Conservation (phyloP, 2,888 invertebrate genomes). For the Plebejus anna region DNA sequence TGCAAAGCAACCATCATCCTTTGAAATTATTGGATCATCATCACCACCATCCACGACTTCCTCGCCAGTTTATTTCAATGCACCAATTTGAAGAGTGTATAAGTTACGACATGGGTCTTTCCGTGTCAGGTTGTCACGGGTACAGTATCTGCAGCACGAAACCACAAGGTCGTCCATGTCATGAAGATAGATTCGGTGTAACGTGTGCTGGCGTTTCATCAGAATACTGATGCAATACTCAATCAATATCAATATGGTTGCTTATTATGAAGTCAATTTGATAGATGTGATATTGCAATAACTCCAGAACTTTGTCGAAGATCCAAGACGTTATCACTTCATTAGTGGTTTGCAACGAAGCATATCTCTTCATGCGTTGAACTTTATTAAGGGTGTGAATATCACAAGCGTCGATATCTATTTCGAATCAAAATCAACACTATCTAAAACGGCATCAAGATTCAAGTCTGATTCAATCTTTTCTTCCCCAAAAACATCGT, state of each 20-base stretch:
- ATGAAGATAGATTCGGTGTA: constrained; percentile 6
- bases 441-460: no score
- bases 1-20: no score
- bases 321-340: neutral
- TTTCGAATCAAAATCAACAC: no score
- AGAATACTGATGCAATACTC: neutral
- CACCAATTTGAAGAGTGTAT: neutral
- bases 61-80: neutral
- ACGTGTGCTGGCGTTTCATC: neutral
- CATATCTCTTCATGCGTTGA: no score
- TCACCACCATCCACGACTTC: neutral
- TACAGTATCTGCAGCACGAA: neutral
- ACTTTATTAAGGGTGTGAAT: no score
- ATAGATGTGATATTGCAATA: neutral
- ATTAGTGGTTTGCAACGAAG: no score
- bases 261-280: neutral
- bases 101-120: neutral
- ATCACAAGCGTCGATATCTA: no score
- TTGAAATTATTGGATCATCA: neutral
- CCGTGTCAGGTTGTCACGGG: constrained; percentile 24
- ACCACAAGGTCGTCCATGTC: neutral
- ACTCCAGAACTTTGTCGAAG: neutral
- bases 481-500: no score
- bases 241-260: neutral
- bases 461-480: no score